A percentile compares a stretch with the other conserved stretches of the same genome.
phyloP scores from a whole-genome alignment of 2,888 invertebrate species.

The Microctonus aethiopoides region DNA sequence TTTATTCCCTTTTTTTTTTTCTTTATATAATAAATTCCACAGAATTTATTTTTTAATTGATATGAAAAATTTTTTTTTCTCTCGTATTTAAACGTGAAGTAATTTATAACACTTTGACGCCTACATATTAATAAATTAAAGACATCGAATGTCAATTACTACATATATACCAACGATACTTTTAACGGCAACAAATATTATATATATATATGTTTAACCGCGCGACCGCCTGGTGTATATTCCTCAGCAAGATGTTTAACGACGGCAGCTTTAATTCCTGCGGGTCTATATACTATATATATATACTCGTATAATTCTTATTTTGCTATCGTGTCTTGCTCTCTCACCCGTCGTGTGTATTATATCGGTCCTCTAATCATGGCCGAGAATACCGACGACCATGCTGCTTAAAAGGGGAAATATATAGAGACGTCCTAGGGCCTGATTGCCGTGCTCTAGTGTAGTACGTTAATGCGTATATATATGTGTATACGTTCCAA shows the following conservation, averaged over 20 bases:
- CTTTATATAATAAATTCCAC: background rate
- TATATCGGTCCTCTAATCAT: slow-evolving; percentile 60
- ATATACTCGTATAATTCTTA: slow-evolving; percentile 22
- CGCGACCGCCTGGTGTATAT: slow-evolving; percentile 17
- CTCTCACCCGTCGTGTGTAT: slow-evolving; percentile 35
- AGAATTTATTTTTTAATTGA: background rate
- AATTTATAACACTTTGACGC: slow-evolving; percentile 22
- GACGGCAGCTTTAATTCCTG: slow-evolving; percentile 27
- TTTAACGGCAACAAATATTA: background rate
- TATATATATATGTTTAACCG: slow-evolving; percentile 8
- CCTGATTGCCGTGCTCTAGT: slow-evolving; percentile 60
- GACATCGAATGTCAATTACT: slow-evolving; percentile 24
- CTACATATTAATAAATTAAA: slow-evolving; percentile 25
- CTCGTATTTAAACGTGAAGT: background rate
- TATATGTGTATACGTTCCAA: too few relatives aligned
- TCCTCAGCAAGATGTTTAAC: slow-evolving; percentile 28
- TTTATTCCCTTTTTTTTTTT: background rate
- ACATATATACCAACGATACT: slow-evolving; percentile 4
- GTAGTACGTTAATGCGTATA: slow-evolving; percentile 16
- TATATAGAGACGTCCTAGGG: slow-evolving; percentile 58
- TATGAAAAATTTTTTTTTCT: background rate
- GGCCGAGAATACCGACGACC: slow-evolving; percentile 55
- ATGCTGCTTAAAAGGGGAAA: slow-evolving; percentile 23
- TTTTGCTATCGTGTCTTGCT: slow-evolving; percentile 1
- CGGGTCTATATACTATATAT: slow-evolving; percentile 10